Evolutionary conservation across 1,140 invertebrate species (phyloP), one percentile per base, ranked within the genome.

Genomic region (Pseudomyrmex cubaensis): DNA sequence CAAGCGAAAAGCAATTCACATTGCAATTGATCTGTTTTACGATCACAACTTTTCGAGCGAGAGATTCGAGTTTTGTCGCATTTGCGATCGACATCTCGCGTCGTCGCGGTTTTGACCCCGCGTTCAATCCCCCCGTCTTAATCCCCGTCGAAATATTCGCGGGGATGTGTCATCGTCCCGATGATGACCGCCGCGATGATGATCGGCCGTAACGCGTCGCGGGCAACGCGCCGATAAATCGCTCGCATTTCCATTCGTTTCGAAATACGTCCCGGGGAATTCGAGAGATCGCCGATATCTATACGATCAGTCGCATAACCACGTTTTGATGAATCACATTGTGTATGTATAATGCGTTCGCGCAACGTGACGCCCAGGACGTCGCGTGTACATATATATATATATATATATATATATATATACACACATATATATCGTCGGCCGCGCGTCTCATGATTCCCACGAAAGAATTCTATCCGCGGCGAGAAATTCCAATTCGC

Each of bases 401-500:
- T 35, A 35, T 7, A 35, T 35, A 35, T 35, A 35, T n/a, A 83
- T 35, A 35, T 35, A 35, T 35, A 35, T 7, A 35, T 35, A 35
- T 35, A 35, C 5, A 35, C 0, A 35, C 0, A 35, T 35, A 35
- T 35, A 35, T 7, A 35, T 35, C 35, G 35, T 75, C 72, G 80
- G 82, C 57, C 67, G 52, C 54, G 86, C 83, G 84, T 85, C 85
- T 85, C 85, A 82, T 87, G 89, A 90, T 88, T 88, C 84, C 88
- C 82, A 84, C 80, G 59, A 86, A 84, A 85, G 86, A 90, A 90
- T 90, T 90, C 83, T 88, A 90, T 90, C 88, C 86, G 88, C 86
- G 61, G 85, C 72, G 85, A 90, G 83, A 90, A 90, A 90, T 90
- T 90, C 89, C 89, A 90, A 90, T 90, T 90, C 85, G 82, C 70